phyloP scores from a whole-genome alignment of 2,113 vertebrate genomes.

The Datnioides undecimradiatus region DNA sequence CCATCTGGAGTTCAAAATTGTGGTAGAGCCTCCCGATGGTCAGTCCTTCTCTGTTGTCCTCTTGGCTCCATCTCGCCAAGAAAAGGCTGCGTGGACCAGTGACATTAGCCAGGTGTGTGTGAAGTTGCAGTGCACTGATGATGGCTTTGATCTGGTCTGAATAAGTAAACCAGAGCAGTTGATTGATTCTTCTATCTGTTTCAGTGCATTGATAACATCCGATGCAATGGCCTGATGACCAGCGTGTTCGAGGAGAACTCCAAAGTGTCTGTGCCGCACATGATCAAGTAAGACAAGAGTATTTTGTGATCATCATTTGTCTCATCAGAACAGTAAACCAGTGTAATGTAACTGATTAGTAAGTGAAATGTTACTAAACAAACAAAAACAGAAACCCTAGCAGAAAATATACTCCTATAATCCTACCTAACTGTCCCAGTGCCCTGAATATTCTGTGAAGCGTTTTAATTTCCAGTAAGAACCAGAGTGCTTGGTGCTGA shows the following conservation, averaged over 20 bases:
- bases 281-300: constrained; percentile 93
- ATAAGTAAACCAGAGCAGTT: neutral
- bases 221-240: constrained; percentile 98
- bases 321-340: no score
- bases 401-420: no score
- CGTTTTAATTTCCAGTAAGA: no score
- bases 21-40: constrained; percentile 89
- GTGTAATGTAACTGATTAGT: no score
- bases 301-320: no score
- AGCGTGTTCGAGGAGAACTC: constrained; percentile 99
- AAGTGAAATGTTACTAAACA: no score
- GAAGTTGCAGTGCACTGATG: neutral
- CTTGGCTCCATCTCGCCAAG: constrained; percentile 94
- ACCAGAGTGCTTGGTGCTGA: no score
- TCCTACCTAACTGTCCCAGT: no score
- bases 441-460: no score
- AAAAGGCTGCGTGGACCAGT: constrained; percentile 97
- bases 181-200: constrained; percentile 3
- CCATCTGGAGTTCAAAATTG: constrained; percentile 95
- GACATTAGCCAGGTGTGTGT: constrained; percentile 94
- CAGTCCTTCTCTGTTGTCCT: constrained; percentile 91
- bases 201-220: constrained; percentile 97
- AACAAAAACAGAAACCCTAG: no score
- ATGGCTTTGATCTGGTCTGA: neutral
- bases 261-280: constrained; percentile 97